A percentile compares a stretch with the other conserved stretches of the same genome.
Conservation (phyloP, 2,113 vertebrate genomes). For the Plecturocebus donacophilus region DNA sequence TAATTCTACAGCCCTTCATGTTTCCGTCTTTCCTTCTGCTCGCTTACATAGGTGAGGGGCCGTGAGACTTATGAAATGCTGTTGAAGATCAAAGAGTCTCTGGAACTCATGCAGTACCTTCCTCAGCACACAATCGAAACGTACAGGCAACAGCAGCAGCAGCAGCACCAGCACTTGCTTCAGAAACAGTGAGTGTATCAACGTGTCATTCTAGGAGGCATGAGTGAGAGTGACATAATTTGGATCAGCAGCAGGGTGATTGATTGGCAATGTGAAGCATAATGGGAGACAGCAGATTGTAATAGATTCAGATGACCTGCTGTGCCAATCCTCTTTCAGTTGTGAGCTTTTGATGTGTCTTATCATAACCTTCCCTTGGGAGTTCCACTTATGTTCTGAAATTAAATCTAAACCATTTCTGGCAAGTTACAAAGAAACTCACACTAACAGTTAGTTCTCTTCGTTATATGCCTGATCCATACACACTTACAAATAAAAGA, state of each 20-base stretch:
- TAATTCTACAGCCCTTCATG: not conserved
- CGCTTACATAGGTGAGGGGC: slow-evolving; percentile 91
- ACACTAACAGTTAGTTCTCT: not conserved
- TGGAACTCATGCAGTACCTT: slow-evolving; percentile 99
- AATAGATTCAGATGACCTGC: not conserved
- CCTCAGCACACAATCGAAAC: slow-evolving; percentile 98
- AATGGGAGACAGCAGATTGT: not conserved
- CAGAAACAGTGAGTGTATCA: slow-evolving; percentile 97
- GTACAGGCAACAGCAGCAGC: slow-evolving; percentile 98
- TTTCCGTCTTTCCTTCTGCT: not conserved
- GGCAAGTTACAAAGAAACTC: not conserved
- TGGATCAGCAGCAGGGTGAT: not conserved
- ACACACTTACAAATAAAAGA: not conserved
- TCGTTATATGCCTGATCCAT: not conserved
- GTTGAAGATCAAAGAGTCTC: slow-evolving; percentile 98
- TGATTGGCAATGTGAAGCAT: not conserved
- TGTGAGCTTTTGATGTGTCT: not conserved
- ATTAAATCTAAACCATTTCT: not conserved
- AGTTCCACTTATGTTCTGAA: not conserved
- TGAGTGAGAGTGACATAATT: not conserved
- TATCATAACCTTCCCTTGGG: not conserved
- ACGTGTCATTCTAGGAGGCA: not conserved
- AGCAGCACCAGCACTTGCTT: slow-evolving; percentile 97
- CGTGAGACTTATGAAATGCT: slow-evolving; percentile 98
- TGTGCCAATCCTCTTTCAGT: not conserved